Evolutionary conservation across 2,888 invertebrate species (phyloP), one percentile per base, ranked within the genome.

Genomic region (Mantis religiosa): DNA sequence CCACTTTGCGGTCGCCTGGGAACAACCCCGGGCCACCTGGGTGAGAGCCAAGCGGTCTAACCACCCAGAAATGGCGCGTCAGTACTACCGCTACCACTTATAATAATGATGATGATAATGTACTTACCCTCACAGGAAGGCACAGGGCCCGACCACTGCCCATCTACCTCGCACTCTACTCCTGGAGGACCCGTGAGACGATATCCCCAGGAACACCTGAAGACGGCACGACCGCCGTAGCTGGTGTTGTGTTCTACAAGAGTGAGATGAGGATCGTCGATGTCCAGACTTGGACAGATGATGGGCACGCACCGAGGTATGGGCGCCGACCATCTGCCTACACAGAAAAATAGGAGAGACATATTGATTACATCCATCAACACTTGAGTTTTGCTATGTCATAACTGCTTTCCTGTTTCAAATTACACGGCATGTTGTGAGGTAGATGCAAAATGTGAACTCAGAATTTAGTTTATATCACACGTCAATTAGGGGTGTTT

Each of bases 121-220:
- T 9, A 93, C 95, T 95, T 93, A 97, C 97, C 96, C 91, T 95
- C 94, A 93, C 98, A 98, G 91, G 95, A 94, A 28, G 98, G 98
- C 90, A 96, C 94, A 83, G 95, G 94, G 83, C 96, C 97, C 89
- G 96, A 97, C 97, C 98, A 98, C 90, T 94, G 95, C 89, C 97
- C 97, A 92, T 96, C 96, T 88, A 96, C 95, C 92, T 96, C 96
- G 93, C 98, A 98, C 93, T 96, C 97, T 90, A 98, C 94, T 81
- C 96, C 97, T 12, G 97, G 96, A 85, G 96, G 94, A 20, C 98
- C 98, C 88, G 95, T 94, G 88, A 98, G 94, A 90, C 95, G 94
- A 93, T 97, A 97, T 89, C 98, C 97, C 96, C 97, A 97, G 90
- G 97, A 95, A 92, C 98, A 98, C 90, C 96, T 95, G 94, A 98